phyloP scores from a whole-genome alignment of 2,113 vertebrate species.

The Ceyx margarethae region DNA sequence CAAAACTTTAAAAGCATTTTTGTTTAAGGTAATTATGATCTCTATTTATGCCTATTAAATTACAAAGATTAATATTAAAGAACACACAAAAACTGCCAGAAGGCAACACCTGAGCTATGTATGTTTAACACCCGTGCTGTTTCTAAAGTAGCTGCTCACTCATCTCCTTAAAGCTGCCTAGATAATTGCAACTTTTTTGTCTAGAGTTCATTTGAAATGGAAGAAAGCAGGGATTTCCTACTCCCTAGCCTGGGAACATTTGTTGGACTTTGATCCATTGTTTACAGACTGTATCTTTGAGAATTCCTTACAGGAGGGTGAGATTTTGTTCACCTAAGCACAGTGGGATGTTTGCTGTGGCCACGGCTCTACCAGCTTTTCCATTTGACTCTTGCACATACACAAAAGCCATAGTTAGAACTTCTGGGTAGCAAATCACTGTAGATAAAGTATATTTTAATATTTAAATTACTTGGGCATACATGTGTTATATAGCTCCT shows the following conservation, averaged over 20 bases:
- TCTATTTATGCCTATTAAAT: constrained; percentile 71
- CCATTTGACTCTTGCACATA: background rate
- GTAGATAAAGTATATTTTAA: background rate
- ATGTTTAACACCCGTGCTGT: constrained; percentile 1
- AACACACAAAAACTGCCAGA: constrained; percentile 58
- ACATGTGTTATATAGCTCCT: accelerated
- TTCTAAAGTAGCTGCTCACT: constrained; percentile 55
- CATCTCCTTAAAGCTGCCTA: constrained; percentile 37
- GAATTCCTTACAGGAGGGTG: background rate
- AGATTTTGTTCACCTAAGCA: background rate
- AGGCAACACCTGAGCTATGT: constrained; percentile 66
- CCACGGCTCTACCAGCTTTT: background rate
- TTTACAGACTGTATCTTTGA: background rate
- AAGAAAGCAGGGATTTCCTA: constrained; percentile 49
- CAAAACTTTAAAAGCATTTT: constrained; percentile 60
- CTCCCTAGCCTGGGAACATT: constrained; percentile 5
- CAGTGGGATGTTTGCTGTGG: background rate
- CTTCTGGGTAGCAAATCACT: background rate
- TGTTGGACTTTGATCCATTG: constrained; percentile 41
- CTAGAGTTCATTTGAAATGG: constrained; percentile 45
- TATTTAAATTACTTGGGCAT: background rate
- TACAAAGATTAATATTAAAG: constrained; percentile 66
- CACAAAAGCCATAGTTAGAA: background rate
- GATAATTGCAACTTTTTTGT: constrained; percentile 48
- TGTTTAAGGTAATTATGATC: constrained; percentile 66